Conservation (phyloP, 2,888 invertebrate species). For the Nymphalis polychloros region DNA sequence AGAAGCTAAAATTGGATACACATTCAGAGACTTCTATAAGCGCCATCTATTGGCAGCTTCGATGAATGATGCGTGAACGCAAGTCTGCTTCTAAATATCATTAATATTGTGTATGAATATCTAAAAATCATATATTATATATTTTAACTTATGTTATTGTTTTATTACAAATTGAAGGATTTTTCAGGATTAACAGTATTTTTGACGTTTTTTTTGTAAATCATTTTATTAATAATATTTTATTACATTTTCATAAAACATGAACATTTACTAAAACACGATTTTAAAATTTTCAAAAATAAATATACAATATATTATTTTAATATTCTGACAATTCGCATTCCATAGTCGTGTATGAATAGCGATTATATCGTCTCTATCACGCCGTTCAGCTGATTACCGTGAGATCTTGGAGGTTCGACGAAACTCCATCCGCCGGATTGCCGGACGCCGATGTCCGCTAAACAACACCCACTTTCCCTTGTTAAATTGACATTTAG, state of each 20-base stretch:
- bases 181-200: background rate
- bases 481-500: conserved; percentile 26
- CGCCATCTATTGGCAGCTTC: conserved; percentile 57
- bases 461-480: conserved; percentile 32
- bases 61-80: background rate
- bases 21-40: conserved; percentile 6
- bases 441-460: conserved; percentile 28
- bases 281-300: background rate
- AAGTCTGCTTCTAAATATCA: too few relatives aligned
- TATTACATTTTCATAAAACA: background rate
- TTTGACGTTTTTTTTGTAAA: background rate
- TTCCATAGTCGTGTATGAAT: background rate
- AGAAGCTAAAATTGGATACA: conserved; percentile 17
- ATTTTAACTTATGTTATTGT: too few relatives aligned
- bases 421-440: conserved; percentile 31
- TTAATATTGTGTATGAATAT: too few relatives aligned
- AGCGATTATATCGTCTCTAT: conserved; percentile 15
- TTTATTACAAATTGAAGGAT: too few relatives aligned
- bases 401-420: conserved; percentile 47
- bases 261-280: background rate
- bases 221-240: background rate
- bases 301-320: background rate
- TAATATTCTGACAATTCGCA: background rate
- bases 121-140: too few relatives aligned
- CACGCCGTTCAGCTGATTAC: conserved; percentile 43